A percentile compares a stretch with the other conserved stretches of the same genome.
Conservation (phyloP, 2,113 vertebrate genomes). For the Puffinus mauretanicus region DNA sequence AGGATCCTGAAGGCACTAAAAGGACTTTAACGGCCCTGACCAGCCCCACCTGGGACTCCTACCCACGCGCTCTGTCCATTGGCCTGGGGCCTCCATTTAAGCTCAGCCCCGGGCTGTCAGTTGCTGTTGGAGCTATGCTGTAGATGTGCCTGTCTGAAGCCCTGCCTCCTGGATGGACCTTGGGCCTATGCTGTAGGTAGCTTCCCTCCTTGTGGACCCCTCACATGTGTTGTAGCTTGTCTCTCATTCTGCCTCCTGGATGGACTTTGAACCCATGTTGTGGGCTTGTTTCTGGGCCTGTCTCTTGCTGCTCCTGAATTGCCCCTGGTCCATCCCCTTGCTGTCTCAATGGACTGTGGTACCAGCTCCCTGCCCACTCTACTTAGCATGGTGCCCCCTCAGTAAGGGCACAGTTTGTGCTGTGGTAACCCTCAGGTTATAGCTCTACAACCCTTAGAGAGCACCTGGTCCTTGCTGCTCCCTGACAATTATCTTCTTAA, state of each 20-base stretch:
- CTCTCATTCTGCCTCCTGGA: background rate
- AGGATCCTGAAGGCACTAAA: background rate
- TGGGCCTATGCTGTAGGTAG: background rate
- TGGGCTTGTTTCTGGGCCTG: background rate
- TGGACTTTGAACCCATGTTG: fast-evolving
- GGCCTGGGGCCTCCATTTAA: background rate
- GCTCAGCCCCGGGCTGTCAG: fast-evolving
- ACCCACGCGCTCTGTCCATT: background rate
- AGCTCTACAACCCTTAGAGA: background rate
- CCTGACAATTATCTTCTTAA: background rate
- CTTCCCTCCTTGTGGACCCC: background rate
- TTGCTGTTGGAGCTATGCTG: fast-evolving
- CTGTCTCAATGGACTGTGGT: background rate
- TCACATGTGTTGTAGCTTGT: fast-evolving
- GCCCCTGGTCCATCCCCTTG: background rate
- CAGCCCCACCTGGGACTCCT: background rate
- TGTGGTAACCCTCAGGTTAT: background rate
- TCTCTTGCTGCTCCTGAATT: background rate
- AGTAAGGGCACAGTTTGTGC: background rate
- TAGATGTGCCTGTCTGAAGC: fast-evolving
- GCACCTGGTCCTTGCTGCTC: background rate
- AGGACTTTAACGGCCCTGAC: background rate
- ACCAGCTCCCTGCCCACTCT: background rate
- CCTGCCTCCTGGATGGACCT: background rate
- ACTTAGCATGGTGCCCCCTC: background rate